phyloP scores from a whole-genome alignment of 2,888 invertebrate genomes.

The Apodemia mormo region DNA sequence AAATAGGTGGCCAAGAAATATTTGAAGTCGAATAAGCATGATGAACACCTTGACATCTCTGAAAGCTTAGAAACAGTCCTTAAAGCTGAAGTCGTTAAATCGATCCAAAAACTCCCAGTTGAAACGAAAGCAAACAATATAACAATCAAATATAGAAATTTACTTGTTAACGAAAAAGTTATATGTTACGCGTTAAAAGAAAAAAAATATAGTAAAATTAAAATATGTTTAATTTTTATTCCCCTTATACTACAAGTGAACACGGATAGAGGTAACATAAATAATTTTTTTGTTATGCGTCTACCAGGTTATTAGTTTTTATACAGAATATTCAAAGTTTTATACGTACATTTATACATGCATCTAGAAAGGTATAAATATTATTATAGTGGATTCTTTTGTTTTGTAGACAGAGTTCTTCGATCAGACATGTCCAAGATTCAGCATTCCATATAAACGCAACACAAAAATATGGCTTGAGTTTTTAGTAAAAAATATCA shows the following conservation, averaged over 20 bases:
- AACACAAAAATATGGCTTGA: no score
- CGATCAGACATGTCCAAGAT: no score
- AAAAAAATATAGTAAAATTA: constrained; percentile 44
- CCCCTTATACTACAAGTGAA: constrained; percentile 54
- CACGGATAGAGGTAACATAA: constrained; percentile 58
- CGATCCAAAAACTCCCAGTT: constrained; percentile 48
- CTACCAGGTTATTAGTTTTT: no score
- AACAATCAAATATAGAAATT: constrained; percentile 9
- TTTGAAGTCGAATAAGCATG: neutral
- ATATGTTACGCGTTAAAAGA: constrained; percentile 38
- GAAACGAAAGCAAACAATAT: constrained; percentile 29
- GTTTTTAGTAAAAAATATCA: no score
- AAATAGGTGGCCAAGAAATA: constrained; percentile 23
- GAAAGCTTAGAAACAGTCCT: constrained; percentile 54
- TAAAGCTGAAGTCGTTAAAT: constrained; percentile 43
- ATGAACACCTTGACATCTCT: neutral
- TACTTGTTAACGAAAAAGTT: neutral
- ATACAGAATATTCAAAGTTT: no score
- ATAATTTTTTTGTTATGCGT: no score
- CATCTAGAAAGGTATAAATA: no score
- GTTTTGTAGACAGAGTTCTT: no score
- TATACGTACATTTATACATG: no score
- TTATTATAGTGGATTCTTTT: no score
- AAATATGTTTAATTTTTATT: constrained; percentile 35
- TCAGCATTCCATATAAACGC: no score